Evolutionary conservation across 2,797 vertebrate species (phyloP).

Genomic region (Falco biarmicus): DNA sequence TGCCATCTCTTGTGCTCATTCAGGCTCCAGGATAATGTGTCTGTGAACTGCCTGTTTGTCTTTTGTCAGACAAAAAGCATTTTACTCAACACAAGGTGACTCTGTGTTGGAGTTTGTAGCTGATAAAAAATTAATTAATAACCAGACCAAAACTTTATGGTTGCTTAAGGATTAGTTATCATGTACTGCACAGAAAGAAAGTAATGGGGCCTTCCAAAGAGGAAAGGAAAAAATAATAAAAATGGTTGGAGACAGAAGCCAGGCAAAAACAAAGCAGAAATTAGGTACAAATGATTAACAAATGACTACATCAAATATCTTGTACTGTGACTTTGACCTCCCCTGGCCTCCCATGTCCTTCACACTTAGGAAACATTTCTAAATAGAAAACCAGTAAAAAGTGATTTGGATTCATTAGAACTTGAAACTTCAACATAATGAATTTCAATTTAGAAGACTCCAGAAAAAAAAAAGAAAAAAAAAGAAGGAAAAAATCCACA

Average conservation of each 20-base stretch:
- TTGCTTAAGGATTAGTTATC: neutral
- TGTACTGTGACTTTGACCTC: neutral
- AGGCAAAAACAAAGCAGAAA: conserved; percentile 3
- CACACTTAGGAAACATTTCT: neutral
- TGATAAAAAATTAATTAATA: neutral
- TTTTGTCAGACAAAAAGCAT: neutral
- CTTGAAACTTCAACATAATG: neutral
- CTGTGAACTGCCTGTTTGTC: neutral
- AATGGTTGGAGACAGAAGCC: neutral
- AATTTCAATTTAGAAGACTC: conserved; percentile 1
- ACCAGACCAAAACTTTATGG: neutral
- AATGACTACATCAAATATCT: neutral
- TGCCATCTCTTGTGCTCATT: neutral
- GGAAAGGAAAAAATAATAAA: neutral
- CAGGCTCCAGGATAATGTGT: neutral
- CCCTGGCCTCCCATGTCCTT: neutral
- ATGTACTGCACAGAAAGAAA: neutral
- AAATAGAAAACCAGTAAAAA: neutral
- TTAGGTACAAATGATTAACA: neutral
- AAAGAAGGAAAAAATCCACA: neutral
- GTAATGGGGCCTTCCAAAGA: neutral
- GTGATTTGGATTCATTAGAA: neutral
- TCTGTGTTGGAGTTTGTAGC: neutral
- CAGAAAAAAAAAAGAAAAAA: neutral
- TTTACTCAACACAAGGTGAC: neutral